Evolutionary conservation across 2,113 vertebrate species (phyloP), one percentile per base, ranked within the genome.

Genomic region (Lagopus muta): DNA sequence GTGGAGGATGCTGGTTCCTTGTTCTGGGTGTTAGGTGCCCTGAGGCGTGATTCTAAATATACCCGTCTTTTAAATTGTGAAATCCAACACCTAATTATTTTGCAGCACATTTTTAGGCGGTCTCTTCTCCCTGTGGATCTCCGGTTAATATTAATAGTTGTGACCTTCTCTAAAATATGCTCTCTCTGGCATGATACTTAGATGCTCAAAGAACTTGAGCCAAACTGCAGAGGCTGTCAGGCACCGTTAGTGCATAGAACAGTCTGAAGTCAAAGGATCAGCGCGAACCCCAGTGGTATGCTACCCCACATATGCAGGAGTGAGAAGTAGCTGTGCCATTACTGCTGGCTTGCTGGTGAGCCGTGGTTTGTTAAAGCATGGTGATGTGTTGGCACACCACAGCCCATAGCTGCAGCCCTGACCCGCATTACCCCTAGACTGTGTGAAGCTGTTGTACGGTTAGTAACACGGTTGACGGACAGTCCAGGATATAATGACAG

Each of bases 71-170:
- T 67, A 86, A 94, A 91, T 82, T 87, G 82, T 91, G 92, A 86
- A 91, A 92, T 85, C 67, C 25, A 88, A 60, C 47, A 86, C 69
- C 50, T 95, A 78, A 94, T 92, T 96, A 54, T 78, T 85, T 86
- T 74, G 48, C 84, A 67, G 42, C 54, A 72, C 50, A 24, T 93
- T 66, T 89, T 91, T 93, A 79, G 54, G 62, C 93, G 64, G 55
- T 79, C 64, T 89, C 42, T 80, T 27, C 42, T 93, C 87, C 82
- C 38, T 1, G 50, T 76, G 70, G 78, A 85, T 87, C 38, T 79
- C 45, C 45, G 58, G 50, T 83, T 96, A 88, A 50, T 94, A 93
- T 93, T 89, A 93, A 70, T 96, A 95, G 79, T 74, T 34, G 20
- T 50, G 87, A 93, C 84, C 87, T 81, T 95, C 82, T 82, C 16